Evolutionary conservation across 2,797 vertebrate genomes (phyloP).

Genomic region (Emydoidea blandingii): DNA sequence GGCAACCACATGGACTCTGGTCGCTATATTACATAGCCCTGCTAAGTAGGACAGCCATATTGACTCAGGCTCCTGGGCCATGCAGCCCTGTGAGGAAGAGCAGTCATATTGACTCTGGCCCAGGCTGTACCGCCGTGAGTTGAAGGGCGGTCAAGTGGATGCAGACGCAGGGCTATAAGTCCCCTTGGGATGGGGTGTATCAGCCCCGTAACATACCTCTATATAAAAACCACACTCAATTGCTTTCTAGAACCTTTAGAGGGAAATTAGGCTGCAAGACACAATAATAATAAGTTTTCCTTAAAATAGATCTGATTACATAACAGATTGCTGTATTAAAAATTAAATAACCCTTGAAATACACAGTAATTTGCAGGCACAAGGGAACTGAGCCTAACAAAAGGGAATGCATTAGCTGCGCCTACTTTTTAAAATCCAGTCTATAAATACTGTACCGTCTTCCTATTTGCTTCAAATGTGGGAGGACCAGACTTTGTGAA

Average conservation of each 20-base stretch:
- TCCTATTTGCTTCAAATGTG: conserved; percentile 50
- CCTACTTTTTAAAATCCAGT: conserved; percentile 51
- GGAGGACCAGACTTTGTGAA: conserved; percentile 31
- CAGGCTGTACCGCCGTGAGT: too few relatives aligned
- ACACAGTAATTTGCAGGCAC: conserved; percentile 60
- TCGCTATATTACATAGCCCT: too few relatives aligned
- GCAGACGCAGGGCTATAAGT: too few relatives aligned
- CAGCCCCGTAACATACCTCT: neutral
- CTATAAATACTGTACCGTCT: conserved; percentile 64
- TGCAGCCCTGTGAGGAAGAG: too few relatives aligned
- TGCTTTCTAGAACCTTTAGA: conserved; percentile 13
- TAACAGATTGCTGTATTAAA: conserved; percentile 67
- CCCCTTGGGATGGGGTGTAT: too few relatives aligned
- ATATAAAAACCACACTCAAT: conserved; percentile 15
- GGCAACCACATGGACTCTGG: too few relatives aligned
- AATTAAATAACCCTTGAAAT: conserved; percentile 75
- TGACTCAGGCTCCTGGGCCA: too few relatives aligned
- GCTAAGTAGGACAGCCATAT: too few relatives aligned
- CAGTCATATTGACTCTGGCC: too few relatives aligned
- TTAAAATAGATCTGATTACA: conserved; percentile 53
- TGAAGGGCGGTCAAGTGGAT: too few relatives aligned
- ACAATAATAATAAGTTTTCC: conserved; percentile 27
- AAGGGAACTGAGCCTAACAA: conserved; percentile 59
- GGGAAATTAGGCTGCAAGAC: conserved; percentile 49
- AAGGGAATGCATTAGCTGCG: conserved; percentile 60